phyloP scores from a whole-genome alignment of 2,113 vertebrate genomes.

The Pterocles orientalis region DNA sequence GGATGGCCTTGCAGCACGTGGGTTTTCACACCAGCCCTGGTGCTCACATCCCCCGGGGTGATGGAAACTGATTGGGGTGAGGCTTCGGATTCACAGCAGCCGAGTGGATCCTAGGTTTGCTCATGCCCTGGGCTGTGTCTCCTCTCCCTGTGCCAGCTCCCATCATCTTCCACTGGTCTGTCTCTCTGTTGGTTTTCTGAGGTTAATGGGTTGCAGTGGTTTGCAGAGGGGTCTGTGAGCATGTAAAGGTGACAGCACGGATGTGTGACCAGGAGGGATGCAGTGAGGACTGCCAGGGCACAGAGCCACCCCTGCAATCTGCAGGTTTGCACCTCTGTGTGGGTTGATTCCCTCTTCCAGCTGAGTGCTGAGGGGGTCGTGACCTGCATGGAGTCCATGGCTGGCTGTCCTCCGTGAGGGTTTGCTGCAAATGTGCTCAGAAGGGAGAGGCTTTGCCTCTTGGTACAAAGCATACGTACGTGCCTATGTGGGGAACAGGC shows the following conservation, averaged over 20 bases:
- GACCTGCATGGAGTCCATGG: fast-evolving
- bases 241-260: fast-evolving
- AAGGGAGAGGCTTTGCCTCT: neutral
- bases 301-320: neutral
- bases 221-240: neutral
- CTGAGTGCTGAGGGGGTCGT: neutral
- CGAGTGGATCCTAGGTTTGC: neutral
- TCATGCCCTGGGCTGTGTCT: neutral
- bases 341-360: neutral
- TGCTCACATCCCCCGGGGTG: neutral
- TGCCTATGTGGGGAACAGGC: neutral
- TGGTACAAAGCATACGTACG: neutral
- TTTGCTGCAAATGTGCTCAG: fast-evolving
- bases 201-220: neutral
- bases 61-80: neutral
- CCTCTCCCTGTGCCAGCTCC: neutral
- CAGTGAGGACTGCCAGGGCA: neutral
- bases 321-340: fast-evolving
- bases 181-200: neutral
- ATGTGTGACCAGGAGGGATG: neutral
- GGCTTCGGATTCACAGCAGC: neutral
- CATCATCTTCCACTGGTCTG: neutral
- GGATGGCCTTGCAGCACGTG: fast-evolving
- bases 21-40: neutral
- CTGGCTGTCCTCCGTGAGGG: neutral